Conservation (phyloP, 2,113 vertebrate genomes). For the Prinia subflava region DNA sequence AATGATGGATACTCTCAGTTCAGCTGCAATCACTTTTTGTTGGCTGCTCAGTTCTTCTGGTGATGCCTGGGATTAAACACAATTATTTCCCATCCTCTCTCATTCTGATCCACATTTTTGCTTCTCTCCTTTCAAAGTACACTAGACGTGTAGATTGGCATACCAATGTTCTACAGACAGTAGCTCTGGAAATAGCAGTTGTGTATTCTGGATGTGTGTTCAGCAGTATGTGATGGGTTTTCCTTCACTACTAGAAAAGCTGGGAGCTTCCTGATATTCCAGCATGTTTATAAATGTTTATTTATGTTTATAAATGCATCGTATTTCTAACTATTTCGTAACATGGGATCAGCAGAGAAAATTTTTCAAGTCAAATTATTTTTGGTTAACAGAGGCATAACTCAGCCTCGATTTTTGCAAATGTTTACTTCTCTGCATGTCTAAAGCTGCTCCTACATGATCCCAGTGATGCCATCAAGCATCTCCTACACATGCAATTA, state of each 20-base stretch:
- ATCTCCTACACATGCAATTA: not conserved
- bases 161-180: not conserved
- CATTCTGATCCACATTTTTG: not conserved
- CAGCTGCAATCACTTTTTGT: not conserved
- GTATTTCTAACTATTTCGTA: not conserved
- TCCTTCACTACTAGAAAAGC: not conserved
- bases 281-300: not conserved
- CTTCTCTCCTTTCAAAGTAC: not conserved
- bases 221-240: not conserved
- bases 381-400: not conserved
- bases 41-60: not conserved
- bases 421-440: not conserved
- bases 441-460: not conserved
- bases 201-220: not conserved
- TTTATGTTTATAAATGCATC: not conserved
- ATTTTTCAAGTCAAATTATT: not conserved
- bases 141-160: not conserved
- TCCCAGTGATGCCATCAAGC: not conserved
- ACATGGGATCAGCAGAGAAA: not conserved
- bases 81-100: not conserved
- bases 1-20: not conserved
- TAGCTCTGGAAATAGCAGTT: not conserved
- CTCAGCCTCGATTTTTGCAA: not conserved
- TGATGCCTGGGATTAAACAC: not conserved
- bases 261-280: not conserved